Evolutionary conservation across 2,113 vertebrate species (phyloP), one percentile per base, ranked within the genome.

Genomic region (Myotis yumanensis): DNA sequence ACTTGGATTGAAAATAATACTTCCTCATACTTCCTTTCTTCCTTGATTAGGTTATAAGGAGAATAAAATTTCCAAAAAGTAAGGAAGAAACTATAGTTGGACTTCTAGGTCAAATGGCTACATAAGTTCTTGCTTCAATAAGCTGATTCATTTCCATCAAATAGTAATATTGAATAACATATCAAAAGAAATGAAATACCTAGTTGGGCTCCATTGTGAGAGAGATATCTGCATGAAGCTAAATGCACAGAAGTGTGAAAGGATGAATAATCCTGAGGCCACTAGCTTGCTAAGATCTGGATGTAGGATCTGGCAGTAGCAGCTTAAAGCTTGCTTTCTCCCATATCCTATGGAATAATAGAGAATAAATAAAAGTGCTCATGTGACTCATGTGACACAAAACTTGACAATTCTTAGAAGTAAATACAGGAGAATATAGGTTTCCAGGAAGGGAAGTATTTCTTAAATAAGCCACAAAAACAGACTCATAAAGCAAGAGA

Each of bases 1-100:
- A 91, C 23, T 89, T 94, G 48, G 80, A n/a, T n/a, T 79, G 32
- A n/a, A 89, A 88, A 84, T 20, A 96, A 68, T 52, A 86, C 17
- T 62, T 89, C 10, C 32, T 89, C 25, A 86, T 71, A 75, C 4
- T 59, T 8, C 35, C 46, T 93, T 17, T 37, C 7, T 75, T 90
- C 30, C 51, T 8, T 91, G 64, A 95, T 43, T 18, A 92, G 12
- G 25, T 32, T 57, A 66, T 81, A 82, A 23, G 25, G 71, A 93
- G 71, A 89, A 94, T 57, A 92, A 62, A 75, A 10, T 73, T 89
- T 82, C n/a, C 66, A 94, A 92, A 90, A 83, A 75, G 7, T 57
- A 73, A 90, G 54, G 22, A 89, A 46, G 48, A 88, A 92, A 82
- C 5, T 83, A 83, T 32, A 92, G 72, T 5, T 82, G 14, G 40